A percentile compares a stretch with the other conserved stretches of the same genome.
These are phyloP conservation scores for Muricea muricata DNA, from an alignment of 92 coral and sea anemone species.

Conservation along the genomic window DNA sequence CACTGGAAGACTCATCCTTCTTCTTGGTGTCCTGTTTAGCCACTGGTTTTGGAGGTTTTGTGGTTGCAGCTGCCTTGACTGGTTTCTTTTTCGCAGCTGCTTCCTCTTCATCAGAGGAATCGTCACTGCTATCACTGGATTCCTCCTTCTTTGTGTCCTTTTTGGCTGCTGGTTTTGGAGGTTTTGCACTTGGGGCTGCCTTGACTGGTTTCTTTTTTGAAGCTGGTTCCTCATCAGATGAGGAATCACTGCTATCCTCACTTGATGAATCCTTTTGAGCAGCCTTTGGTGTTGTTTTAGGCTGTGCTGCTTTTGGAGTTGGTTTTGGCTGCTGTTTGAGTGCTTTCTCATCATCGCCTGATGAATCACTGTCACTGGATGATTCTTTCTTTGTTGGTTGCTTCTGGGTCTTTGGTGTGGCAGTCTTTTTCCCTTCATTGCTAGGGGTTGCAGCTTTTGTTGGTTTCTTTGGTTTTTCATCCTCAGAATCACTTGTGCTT, in stretches of 20 bases:
- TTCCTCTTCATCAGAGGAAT: slow-evolving; percentile 72
- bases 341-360: slow-evolving; percentile 44
- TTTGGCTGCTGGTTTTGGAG: slow-evolving; percentile 27
- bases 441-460: neutral
- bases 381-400: slow-evolving; percentile 22
- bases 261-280: slow-evolving; percentile 17
- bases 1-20: slow-evolving; percentile 51
- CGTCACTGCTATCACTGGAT: slow-evolving; percentile 57
- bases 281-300: slow-evolving; percentile 15
- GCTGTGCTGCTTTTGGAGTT: slow-evolving; percentile 26
- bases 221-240: slow-evolving; percentile 49
- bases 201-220: neutral
- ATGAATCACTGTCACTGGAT: slow-evolving; percentile 8
- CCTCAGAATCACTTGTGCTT: slow-evolving; percentile 65
- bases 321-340: neutral
- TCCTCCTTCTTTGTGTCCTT: slow-evolving; percentile 50
- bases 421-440: slow-evolving; percentile 24
- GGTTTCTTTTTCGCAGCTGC: neutral
- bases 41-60: slow-evolving; percentile 20
- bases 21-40: slow-evolving; percentile 22
- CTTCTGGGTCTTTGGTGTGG: slow-evolving; percentile 16
- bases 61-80: neutral
- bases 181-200: slow-evolving; percentile 25
- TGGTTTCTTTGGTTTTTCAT: slow-evolving; percentile 61
- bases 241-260: slow-evolving; percentile 7